Conservation (phyloP, 2,113 vertebrate species). For the Clinocottus analis region DNA sequence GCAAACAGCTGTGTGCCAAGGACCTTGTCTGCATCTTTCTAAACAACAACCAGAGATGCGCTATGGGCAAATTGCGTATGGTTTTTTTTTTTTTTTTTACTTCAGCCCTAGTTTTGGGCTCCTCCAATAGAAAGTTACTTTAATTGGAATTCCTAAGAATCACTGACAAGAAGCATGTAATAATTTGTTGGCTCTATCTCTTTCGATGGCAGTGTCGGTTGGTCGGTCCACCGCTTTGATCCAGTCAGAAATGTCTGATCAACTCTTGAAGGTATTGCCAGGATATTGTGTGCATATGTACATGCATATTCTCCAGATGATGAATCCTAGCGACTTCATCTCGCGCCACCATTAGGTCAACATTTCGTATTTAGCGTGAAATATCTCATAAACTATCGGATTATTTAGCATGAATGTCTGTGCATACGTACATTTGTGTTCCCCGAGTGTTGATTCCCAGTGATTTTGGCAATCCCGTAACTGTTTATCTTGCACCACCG, state of each 20-base stretch:
- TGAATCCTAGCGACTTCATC: neutral
- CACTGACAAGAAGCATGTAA: neutral
- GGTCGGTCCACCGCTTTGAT: neutral
- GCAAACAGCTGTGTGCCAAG: constrained; percentile 33
- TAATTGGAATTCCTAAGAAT: neutral
- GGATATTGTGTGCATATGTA: neutral
- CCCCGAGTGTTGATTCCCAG: too few species aligned
- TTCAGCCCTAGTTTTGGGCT: neutral
- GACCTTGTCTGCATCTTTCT: constrained; percentile 8
- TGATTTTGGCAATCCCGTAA: neutral
- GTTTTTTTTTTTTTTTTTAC: constrained; percentile 4
- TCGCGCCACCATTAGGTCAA: neutral
- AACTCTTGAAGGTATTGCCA: neutral
- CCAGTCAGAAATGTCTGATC: neutral
- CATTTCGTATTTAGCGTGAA: neutral
- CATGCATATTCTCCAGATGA: neutral
- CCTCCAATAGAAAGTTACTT: neutral
- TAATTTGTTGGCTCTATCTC: neutral
- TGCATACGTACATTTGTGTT: neutral
- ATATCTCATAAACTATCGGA: neutral
- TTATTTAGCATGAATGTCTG: neutral
- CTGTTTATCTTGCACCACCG: neutral
- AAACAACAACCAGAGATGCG: constrained; percentile 19
- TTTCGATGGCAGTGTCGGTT: neutral
- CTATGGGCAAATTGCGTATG: neutral